Percentiles rank a stretch among this genome's conserved stretches.
Conservation (phyloP, 2,113 vertebrate species). For the Corapipo altera region DNA sequence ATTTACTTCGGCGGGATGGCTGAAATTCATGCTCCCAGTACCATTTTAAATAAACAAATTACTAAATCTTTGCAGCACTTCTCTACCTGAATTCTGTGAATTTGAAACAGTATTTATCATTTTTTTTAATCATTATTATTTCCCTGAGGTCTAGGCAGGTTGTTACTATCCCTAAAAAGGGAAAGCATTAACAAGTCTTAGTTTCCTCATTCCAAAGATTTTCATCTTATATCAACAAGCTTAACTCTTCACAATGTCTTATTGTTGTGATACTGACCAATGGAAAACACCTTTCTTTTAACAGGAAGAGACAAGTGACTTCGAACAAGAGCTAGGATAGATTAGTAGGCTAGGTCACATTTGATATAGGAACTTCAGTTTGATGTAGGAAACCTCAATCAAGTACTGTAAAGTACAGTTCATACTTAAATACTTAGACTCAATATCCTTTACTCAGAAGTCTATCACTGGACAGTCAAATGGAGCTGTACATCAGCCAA, state of each 20-base stretch:
- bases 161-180: not conserved
- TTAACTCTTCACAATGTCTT: not conserved
- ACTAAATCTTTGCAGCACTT: conserved; percentile 8
- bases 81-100: conserved; percentile 26
- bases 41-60: conserved; percentile 60
- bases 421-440: not conserved
- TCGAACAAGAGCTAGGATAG: not conserved
- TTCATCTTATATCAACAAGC: not conserved
- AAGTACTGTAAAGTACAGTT: not conserved
- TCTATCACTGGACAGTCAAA: not conserved
- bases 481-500: not conserved
- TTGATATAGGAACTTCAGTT: not conserved
- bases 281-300: not conserved
- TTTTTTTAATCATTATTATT: not conserved
- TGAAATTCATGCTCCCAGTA: conserved; percentile 54
- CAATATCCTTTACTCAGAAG: not conserved
- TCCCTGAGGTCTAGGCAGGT: not conserved
- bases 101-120: not conserved
- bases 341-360: not conserved
- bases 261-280: not conserved
- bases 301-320: not conserved
- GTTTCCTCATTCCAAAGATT: not conserved
- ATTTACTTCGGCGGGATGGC: conserved; percentile 51
- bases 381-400: not conserved
- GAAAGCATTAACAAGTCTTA: not conserved